Percentiles rank a stretch among this genome's conserved stretches.
Evolutionary conservation across 1,140 invertebrate species (phyloP).

Genomic region (Manduca sexta): DNA sequence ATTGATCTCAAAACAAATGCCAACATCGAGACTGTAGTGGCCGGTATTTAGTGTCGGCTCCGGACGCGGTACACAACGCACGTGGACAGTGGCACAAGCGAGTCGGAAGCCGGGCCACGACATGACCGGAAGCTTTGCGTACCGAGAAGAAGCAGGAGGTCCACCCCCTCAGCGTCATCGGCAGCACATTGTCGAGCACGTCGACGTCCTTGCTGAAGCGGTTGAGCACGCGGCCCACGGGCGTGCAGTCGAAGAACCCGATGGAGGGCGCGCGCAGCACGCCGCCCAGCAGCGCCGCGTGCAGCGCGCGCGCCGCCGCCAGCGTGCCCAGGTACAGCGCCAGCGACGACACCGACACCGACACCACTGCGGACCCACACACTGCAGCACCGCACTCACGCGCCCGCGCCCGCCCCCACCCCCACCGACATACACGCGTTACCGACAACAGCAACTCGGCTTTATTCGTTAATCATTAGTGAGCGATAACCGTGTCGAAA

Average conservation of each 20-base stretch:
- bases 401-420: not conserved
- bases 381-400: constrained; percentile 2
- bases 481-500: too few species aligned
- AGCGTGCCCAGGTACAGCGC: constrained; percentile 81
- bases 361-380: constrained; percentile 74
- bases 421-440: not conserved
- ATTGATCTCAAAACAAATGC: too few species aligned
- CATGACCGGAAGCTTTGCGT: constrained; percentile 28
- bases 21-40: too few species aligned
- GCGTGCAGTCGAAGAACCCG: constrained; percentile 91
- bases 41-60: not conserved
- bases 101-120: too few species aligned
- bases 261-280: constrained; percentile 81
- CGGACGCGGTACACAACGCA: not conserved
- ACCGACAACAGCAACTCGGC: too few species aligned
- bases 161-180: constrained; percentile 81
- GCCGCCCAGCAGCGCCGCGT: constrained; percentile 78
- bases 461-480: too few species aligned
- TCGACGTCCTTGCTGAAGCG: constrained; percentile 91
- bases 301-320: constrained; percentile 80
- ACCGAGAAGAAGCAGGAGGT: constrained; percentile 82
- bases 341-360: constrained; percentile 80
- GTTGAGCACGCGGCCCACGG: constrained; percentile 88
- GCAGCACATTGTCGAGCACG: constrained; percentile 83
- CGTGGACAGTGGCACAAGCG: too few species aligned